Evolutionary conservation across 2,888 invertebrate species (phyloP).

Genomic region (Tanytarsus gracilentus): DNA sequence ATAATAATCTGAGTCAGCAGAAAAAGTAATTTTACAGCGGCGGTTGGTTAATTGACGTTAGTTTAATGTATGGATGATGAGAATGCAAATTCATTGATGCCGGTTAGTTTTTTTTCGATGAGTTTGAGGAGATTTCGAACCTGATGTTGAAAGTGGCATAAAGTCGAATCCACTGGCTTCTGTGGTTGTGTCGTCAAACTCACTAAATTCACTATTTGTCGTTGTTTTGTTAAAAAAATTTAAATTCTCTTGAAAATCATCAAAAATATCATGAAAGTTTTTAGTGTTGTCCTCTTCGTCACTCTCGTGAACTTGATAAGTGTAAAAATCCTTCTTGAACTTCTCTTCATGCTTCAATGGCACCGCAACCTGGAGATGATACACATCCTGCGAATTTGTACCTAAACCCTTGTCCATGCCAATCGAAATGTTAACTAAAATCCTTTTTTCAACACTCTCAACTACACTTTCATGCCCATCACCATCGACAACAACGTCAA

Average conservation of each 20-base stretch:
- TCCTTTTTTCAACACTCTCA: slow-evolving; percentile 43
- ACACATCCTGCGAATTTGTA: slow-evolving; percentile 54
- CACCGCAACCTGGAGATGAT: slow-evolving; percentile 71
- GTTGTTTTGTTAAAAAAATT: too few relatives aligned
- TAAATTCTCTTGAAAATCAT: too few relatives aligned
- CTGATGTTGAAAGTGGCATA: too few relatives aligned
- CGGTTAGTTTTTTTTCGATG: background rate
- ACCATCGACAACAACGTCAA: slow-evolving; percentile 16
- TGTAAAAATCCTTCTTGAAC: background rate
- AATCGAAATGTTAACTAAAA: slow-evolving; percentile 74
- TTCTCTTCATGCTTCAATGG: slow-evolving; percentile 41
- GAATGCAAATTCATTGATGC: background rate
- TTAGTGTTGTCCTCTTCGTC: background rate
- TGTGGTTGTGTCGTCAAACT: too few relatives aligned
- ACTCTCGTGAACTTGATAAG: background rate
- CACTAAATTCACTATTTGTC: too few relatives aligned
- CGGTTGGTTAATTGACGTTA: slow-evolving; percentile 8
- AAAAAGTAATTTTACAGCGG: background rate
- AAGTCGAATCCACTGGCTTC: too few relatives aligned
- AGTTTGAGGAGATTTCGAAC: background rate
- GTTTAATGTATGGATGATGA: background rate
- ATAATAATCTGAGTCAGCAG: background rate
- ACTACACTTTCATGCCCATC: background rate
- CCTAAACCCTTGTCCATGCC: slow-evolving; percentile 55
- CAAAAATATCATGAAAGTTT: too few relatives aligned